Evolutionary conservation across 2,113 vertebrate species (phyloP).

Genomic region (Stigmatopora argus): DNA sequence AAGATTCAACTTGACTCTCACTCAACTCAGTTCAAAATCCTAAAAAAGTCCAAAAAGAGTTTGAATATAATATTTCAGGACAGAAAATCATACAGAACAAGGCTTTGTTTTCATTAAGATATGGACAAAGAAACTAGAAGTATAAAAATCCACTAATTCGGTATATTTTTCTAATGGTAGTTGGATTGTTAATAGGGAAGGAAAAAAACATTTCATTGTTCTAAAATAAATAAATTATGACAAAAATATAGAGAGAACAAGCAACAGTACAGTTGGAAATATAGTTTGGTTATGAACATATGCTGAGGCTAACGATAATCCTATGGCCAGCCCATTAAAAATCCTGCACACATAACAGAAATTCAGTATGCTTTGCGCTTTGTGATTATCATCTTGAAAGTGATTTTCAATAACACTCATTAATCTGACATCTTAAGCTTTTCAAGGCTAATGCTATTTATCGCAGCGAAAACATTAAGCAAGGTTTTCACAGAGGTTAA

Average conservation of each 20-base stretch:
- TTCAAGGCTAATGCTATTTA: conserved; percentile 63
- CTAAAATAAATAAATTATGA: not conserved
- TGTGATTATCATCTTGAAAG: conserved; percentile 52
- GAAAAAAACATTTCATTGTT: not conserved
- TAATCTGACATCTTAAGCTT: conserved; percentile 55
- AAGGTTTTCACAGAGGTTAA: conserved; percentile 53
- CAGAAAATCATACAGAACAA: conserved; percentile 41
- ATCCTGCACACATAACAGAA: conserved; percentile 57
- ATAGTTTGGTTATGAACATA: conserved; percentile 69
- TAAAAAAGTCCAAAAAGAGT: conserved; percentile 37
- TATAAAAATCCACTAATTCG: not conserved
- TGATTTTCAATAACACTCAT: conserved; percentile 57
- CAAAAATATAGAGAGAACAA: no score
- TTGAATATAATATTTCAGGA: conserved; percentile 35
- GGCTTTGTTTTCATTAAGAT: conserved; percentile 30
- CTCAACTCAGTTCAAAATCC: conserved; percentile 50
- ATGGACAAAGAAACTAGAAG: conserved; percentile 13
- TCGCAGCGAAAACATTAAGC: conserved; percentile 63
- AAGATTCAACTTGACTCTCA: conserved; percentile 41
- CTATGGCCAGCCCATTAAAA: conserved; percentile 65
- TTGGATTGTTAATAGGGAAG: not conserved
- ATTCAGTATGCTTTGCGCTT: conserved; percentile 39
- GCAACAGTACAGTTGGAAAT: conserved; percentile 64
- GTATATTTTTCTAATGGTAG: not conserved
- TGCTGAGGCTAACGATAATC: conserved; percentile 65